These are phyloP conservation scores for Pachycephala philippinensis DNA, from an alignment of 2,113 vertebrate genomes.

Conservation along the genomic window DNA sequence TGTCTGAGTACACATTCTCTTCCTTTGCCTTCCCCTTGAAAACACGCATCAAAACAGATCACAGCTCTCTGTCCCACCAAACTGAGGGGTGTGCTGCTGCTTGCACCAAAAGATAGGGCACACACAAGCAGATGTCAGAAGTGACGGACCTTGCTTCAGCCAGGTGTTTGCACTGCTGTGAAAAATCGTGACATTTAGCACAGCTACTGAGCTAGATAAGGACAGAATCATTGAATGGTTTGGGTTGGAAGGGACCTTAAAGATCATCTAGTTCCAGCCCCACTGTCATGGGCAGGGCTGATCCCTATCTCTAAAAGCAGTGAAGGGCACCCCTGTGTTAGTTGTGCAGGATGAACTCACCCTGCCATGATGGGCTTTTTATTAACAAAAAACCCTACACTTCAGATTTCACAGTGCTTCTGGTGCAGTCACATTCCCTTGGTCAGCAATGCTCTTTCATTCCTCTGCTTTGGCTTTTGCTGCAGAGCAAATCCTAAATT, in stretches of 20 bases:
- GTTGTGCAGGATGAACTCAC: neutral
- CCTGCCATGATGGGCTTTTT: neutral
- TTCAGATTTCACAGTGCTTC: neutral
- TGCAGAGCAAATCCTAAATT: neutral
- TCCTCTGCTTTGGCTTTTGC: neutral
- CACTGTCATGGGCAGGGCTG: neutral
- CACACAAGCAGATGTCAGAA: neutral
- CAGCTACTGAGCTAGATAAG: neutral
- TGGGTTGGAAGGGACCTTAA: neutral
- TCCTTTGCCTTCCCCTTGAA: neutral
- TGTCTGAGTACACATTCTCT: neutral
- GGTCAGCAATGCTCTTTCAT: neutral
- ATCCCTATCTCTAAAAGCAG: neutral
- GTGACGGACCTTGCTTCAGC: neutral
- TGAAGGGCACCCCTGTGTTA: neutral
- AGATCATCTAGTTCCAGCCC: neutral
- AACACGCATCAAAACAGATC: neutral
- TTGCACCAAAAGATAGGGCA: neutral
- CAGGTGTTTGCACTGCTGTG: rapidly evolving
- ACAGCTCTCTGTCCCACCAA: neutral
- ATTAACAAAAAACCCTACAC: neutral
- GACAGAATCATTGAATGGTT: neutral
- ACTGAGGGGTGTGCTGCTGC: neutral
- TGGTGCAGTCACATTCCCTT: neutral
- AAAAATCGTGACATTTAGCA: neutral